Conservation (phyloP, 1,140 invertebrate species). For the Pogonomyrmex barbatus region DNA sequence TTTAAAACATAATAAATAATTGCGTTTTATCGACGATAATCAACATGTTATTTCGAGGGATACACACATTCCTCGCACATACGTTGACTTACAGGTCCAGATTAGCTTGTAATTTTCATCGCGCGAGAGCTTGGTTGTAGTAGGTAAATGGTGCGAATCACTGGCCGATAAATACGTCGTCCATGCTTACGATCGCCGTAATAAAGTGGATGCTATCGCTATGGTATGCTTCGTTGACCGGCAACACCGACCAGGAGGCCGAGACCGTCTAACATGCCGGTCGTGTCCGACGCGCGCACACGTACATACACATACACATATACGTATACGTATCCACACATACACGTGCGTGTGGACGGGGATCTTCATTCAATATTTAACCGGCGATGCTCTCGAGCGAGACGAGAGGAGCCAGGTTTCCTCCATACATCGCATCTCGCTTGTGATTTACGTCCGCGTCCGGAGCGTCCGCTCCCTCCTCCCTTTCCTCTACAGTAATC, state of each 20-base stretch:
- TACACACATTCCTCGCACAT: neutral
- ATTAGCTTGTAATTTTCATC: conserved; percentile 54
- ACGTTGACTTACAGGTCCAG: neutral
- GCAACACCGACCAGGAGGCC: conserved; percentile 36
- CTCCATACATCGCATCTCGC: conserved; percentile 44
- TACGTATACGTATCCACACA: neutral
- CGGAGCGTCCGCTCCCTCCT: conserved; percentile 9
- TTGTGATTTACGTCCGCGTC: conserved; percentile 68
- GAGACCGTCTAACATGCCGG: conserved; percentile 16
- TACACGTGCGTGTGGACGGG: neutral
- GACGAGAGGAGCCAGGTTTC: conserved; percentile 40
- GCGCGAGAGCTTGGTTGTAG: conserved; percentile 41
- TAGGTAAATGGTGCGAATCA: conserved; percentile 65
- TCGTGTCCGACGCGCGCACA: neutral
- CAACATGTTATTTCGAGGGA: conserved; percentile 12
- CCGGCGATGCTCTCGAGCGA: conserved; percentile 30
- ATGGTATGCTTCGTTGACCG: conserved; percentile 43
- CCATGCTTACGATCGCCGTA: conserved; percentile 61
- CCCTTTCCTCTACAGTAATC: conserved; percentile 61
- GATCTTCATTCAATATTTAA: conserved; percentile 58
- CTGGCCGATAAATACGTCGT: conserved; percentile 66
- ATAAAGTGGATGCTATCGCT: conserved; percentile 65
- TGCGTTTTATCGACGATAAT: conserved; percentile 16
- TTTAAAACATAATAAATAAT: conserved; percentile 12
- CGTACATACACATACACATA: neutral